phyloP scores from a whole-genome alignment of 2,113 vertebrate genomes.

The Charadrius vociferus region DNA sequence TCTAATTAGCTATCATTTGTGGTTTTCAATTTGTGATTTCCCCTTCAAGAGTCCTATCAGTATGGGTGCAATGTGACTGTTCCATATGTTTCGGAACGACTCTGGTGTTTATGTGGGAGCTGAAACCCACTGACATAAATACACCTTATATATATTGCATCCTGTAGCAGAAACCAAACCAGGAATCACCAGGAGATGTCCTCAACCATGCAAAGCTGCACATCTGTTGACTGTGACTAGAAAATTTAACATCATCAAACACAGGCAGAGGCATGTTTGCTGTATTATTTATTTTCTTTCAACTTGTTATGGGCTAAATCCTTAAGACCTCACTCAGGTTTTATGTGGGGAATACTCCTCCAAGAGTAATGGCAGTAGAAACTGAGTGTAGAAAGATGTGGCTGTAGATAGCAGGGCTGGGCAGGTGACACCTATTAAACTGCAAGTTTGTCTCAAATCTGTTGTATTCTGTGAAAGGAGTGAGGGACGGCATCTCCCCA shows the following conservation, averaged over 20 bases:
- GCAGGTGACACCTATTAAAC: not conserved
- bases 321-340: not conserved
- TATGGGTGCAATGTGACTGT: not conserved
- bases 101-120: not conserved
- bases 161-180: not conserved
- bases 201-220: not conserved
- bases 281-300: not conserved
- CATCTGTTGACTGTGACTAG: not conserved
- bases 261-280: not conserved
- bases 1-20: constrained; percentile 2
- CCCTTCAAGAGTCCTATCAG: not conserved
- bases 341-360: not conserved
- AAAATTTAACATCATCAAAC: not conserved
- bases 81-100: not conserved
- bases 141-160: not conserved
- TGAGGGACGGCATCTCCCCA: not conserved
- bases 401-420: not conserved
- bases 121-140: not conserved
- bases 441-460: not conserved
- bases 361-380: not conserved
- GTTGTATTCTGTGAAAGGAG: not conserved
- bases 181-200: not conserved
- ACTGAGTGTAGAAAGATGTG: not conserved
- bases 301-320: not conserved
- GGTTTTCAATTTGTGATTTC: constrained; percentile 3